Conservation (phyloP, 2,797 vertebrate genomes). For the Anableps anableps region DNA sequence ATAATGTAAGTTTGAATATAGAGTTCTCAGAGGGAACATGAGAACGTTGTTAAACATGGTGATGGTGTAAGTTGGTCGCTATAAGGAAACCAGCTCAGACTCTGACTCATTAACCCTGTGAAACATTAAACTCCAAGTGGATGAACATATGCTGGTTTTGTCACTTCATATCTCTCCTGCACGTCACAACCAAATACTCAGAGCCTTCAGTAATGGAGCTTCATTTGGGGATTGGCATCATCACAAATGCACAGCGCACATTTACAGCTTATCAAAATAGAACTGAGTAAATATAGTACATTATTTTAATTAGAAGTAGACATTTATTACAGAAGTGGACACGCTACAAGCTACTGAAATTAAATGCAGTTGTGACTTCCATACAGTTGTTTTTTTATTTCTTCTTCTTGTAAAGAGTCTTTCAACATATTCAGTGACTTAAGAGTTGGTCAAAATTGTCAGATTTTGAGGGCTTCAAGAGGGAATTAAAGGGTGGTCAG, state of each 20-base stretch:
- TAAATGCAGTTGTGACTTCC: no score
- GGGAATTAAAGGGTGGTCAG: no score
- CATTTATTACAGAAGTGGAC: no score
- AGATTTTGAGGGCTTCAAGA: no score
- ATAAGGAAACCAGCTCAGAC: slow-evolving; percentile 18
- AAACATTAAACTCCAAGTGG: slow-evolving; percentile 38
- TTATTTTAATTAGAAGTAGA: no score
- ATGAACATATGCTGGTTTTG: background rate
- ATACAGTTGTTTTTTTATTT: no score
- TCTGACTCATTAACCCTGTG: slow-evolving; percentile 44
- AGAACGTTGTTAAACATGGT: slow-evolving; percentile 38
- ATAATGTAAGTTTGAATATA: slow-evolving; percentile 28
- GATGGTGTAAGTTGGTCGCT: slow-evolving; percentile 20
- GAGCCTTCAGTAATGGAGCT: background rate
- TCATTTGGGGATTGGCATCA: background rate
- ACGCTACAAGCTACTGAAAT: no score
- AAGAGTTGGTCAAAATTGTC: no score
- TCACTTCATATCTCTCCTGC: background rate
- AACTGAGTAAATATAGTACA: no score
- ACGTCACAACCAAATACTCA: slow-evolving; percentile 2
- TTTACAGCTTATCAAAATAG: background rate
- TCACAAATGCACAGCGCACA: background rate
- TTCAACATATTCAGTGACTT: no score
- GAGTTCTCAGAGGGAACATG: slow-evolving; percentile 39
- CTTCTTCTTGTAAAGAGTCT: no score